These are phyloP conservation scores for Eupristina koningsbergeri DNA, from an alignment of 1,140 invertebrate species.

Conservation along the genomic window DNA sequence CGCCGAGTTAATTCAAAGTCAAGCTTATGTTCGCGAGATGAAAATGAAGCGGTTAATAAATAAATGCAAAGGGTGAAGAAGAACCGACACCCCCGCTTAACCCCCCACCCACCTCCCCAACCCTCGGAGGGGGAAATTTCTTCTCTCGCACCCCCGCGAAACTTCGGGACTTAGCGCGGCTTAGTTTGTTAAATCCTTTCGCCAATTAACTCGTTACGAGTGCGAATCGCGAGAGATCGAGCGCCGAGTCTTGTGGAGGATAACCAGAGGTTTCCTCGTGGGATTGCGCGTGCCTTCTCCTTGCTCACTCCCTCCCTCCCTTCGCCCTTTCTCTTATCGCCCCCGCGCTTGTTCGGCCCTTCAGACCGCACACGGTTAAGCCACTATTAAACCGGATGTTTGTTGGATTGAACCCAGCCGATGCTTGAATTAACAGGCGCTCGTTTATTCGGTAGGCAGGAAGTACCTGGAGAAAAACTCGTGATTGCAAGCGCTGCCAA, in stretches of 20 bases:
- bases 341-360: too few relatives aligned
- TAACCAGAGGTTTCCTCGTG: background rate
- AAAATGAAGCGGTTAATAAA: background rate
- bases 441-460: background rate
- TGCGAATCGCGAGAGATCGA: conserved; percentile 6
- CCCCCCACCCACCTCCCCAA: too few relatives aligned
- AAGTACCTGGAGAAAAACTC: background rate
- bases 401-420: background rate
- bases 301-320: background rate
- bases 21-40: too few relatives aligned
- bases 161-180: conserved; percentile 17
- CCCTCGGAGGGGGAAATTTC: background rate
- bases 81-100: too few relatives aligned
- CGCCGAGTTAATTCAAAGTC: background rate
- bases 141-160: background rate
- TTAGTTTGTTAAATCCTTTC: conserved; percentile 46
- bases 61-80: too few relatives aligned
- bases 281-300: background rate
- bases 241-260: background rate
- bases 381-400: background rate
- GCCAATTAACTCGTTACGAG: conserved; percentile 45
- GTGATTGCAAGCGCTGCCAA: too few relatives aligned
- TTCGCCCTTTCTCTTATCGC: background rate
- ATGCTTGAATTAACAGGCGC: background rate
- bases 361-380: background rate